Conservation (phyloP, 2,113 vertebrate species). For the Rhabdomys dilectus region DNA sequence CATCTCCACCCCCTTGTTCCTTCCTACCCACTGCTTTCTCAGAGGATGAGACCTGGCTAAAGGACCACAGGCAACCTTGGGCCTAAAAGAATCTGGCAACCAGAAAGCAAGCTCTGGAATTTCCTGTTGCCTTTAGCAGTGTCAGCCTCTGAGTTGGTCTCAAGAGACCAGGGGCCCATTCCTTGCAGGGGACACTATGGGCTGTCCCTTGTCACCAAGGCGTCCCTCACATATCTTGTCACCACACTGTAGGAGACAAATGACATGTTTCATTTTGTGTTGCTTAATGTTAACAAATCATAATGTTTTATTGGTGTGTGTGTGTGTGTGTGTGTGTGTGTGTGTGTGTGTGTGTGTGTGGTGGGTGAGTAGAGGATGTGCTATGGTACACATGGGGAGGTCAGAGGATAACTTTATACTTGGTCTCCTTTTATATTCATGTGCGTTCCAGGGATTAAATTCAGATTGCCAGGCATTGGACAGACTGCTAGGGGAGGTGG, state of each 20-base stretch:
- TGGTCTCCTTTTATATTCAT: background rate
- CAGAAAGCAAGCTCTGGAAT: background rate
- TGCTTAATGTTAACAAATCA: background rate
- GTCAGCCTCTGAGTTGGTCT: background rate
- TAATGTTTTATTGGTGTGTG: background rate
- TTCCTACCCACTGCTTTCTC: background rate
- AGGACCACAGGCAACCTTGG: background rate
- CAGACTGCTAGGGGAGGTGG: background rate
- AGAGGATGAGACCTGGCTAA: background rate
- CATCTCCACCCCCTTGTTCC: fast-evolving
- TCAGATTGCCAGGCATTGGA: background rate
- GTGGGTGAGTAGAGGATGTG: fast-evolving
- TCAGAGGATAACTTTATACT: background rate
- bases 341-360: background rate
- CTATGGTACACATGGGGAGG: background rate
- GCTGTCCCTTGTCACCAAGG: background rate
- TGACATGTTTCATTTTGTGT: background rate
- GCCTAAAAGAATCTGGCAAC: background rate
- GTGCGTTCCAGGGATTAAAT: background rate
- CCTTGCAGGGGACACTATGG: background rate
- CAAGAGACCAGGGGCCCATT: background rate
- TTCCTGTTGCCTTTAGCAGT: background rate
- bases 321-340: background rate
- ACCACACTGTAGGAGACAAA: background rate
- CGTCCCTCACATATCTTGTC: no score